Evolutionary conservation across 2,888 invertebrate genomes (phyloP), one percentile per base, ranked within the genome.

Genomic region (Agonopterix arenella): DNA sequence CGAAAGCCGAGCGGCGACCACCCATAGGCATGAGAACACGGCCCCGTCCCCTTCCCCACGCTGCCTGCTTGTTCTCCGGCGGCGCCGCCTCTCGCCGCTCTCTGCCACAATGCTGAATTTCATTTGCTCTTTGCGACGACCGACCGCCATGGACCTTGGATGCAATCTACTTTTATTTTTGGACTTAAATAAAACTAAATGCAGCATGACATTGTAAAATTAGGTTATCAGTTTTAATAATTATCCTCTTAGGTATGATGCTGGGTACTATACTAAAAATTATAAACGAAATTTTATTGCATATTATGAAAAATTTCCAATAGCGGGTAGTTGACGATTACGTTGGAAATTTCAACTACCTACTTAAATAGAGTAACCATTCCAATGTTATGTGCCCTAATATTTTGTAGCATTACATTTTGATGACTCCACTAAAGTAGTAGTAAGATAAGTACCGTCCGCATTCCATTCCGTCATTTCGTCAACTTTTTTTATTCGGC

Each of bases 21-120:
- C 88, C 88, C 88, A 85, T 80, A 84, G 84, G 80, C 88, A 83
- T 86, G 88, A 85, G 88, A 89, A 86, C 88, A 71, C 68, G 77
- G 77, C 76, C 74, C 72, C 77, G 78, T 77, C 78, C 84, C 84
- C 80, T 84, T 84, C 85, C 86, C 84, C 86, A 85, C 85, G 82
- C 76, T 67, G 64, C 74, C 65, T 67, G 66, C 71, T 67, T 69
- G 70, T 69, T 40, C 54, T 38, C 48, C 49, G 52, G 69, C 49
- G 52, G 69, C 83, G 78, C 83, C 85, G 82, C 84, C 84, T 80
- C 78, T 77, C 76, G 72, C 80, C 81, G 78, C 79, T 85, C 84
- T 83, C 83, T 70, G 69, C 68, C 75, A 80, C 80, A 81, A 80
- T 83, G 80, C 85, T 86, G 80, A 88, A 85, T 83, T 85, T 84